These are phyloP conservation scores for Brachyhypopomus occidentalis DNA, from an alignment of 2,113 vertebrate species.

Conservation along the genomic window DNA sequence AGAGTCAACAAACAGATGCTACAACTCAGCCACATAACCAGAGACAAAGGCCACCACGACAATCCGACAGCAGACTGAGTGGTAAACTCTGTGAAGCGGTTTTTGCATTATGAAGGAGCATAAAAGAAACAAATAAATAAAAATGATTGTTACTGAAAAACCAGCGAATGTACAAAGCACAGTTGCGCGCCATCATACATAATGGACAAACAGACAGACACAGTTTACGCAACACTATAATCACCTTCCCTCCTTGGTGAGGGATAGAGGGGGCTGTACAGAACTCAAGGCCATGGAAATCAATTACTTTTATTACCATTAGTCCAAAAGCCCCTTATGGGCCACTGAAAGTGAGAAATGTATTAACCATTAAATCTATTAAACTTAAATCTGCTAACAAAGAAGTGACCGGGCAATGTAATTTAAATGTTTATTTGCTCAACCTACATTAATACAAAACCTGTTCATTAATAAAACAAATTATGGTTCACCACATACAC, in stretches of 20 bases:
- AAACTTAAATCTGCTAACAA: background rate
- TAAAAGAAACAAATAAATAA: too few relatives aligned
- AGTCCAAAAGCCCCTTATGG: background rate
- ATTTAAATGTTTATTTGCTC: too few relatives aligned
- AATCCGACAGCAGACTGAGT: background rate
- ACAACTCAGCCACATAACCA: conserved; percentile 9
- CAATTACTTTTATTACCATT: background rate
- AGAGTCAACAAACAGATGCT: background rate
- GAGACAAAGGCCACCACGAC: background rate
- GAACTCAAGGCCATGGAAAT: background rate
- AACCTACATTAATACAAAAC: conserved; percentile 61
- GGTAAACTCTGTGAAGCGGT: background rate
- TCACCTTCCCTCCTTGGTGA: background rate
- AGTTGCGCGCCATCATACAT: background rate
- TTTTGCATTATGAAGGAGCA: too few relatives aligned
- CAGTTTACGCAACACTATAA: background rate
- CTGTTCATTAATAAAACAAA: conserved; percentile 68
- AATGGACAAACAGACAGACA: background rate
- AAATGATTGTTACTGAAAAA: too few relatives aligned
- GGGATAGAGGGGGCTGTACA: background rate
- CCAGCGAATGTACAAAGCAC: background rate
- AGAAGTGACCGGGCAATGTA: background rate
- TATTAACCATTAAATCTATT: too few relatives aligned
- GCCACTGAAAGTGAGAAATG: background rate
- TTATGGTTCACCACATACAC: conserved; percentile 39